Conservation (phyloP, 2,888 invertebrate species). For the Chrysopilus asiliformis region DNA sequence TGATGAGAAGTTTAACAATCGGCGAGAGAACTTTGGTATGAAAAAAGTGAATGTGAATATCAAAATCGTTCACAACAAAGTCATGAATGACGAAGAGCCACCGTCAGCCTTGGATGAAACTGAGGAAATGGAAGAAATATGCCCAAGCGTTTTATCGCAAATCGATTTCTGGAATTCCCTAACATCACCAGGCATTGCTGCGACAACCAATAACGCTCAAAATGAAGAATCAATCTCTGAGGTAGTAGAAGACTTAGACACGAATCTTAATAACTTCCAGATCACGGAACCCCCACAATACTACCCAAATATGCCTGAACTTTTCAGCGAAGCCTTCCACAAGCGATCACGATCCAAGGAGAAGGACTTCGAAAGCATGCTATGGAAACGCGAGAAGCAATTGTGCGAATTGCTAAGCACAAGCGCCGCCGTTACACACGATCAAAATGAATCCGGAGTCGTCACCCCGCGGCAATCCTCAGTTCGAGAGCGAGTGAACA, state of each 20-base stretch:
- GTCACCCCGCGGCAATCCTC: constrained; percentile 9
- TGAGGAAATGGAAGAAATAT: not conserved
- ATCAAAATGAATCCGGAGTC: constrained; percentile 6
- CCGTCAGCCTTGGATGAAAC: not conserved
- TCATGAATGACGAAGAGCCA: not conserved
- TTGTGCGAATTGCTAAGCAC: constrained; percentile 5
- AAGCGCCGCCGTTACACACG: not conserved
- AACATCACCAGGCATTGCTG: constrained; percentile 2
- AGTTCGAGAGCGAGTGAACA: constrained; percentile 13
- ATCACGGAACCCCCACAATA: constrained; percentile 10
- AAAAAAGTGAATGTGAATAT: constrained; percentile 15
- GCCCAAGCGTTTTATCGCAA: constrained; percentile 8
- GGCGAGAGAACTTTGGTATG: not conserved
- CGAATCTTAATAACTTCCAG: no score
- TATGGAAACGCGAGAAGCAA: constrained; percentile 12
- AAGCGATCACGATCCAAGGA: no score
- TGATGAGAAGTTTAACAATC: not conserved
- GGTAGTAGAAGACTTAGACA: no score
- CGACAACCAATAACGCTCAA: no score
- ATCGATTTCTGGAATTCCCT: constrained; percentile 11
- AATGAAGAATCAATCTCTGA: no score
- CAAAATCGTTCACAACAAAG: constrained; percentile 14
- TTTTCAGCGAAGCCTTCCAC: constrained; percentile 13
- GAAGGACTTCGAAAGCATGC: constrained; percentile 10
- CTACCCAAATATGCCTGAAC: constrained; percentile 15